Evolutionary conservation across 1,140 invertebrate genomes (phyloP).

Genomic region (Saccostrea echinata): DNA sequence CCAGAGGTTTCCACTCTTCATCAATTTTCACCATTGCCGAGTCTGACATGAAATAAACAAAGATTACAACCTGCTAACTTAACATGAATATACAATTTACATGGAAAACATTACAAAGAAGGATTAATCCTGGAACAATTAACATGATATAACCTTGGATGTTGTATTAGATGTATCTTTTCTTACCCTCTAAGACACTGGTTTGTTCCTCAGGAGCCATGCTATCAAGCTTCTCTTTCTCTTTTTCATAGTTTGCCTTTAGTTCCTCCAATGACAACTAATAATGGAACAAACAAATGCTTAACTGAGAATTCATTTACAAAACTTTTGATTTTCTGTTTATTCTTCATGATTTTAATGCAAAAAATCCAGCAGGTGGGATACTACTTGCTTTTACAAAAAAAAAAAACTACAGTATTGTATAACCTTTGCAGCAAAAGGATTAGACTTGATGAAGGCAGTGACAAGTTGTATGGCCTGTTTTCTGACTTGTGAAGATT

Average conservation of each 20-base stretch:
- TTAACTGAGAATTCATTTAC: too few relatives aligned
- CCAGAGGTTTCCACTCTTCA: conserved; percentile 78
- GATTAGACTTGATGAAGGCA: conserved; percentile 88
- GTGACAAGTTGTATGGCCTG: conserved; percentile 88
- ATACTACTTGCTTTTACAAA: too few relatives aligned
- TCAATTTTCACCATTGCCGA: conserved; percentile 65
- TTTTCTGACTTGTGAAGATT: conserved; percentile 88
- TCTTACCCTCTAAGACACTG: background rate
- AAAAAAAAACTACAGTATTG: too few relatives aligned
- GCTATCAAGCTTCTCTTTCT: conserved; percentile 76
- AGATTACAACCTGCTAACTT: background rate
- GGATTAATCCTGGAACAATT: too few relatives aligned
- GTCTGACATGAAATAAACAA: conserved; percentile 44
- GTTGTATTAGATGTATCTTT: background rate
- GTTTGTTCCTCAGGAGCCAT: conserved; percentile 68
- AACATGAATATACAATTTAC: too few relatives aligned
- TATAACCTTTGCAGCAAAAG: conserved; percentile 85
- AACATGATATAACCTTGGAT: too few relatives aligned
- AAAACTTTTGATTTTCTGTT: too few relatives aligned
- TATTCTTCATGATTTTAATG: too few relatives aligned
- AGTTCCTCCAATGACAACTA: conserved; percentile 78
- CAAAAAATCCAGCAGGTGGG: too few relatives aligned
- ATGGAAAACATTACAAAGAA: too few relatives aligned
- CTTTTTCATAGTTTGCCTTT: conserved; percentile 74
- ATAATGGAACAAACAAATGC: conserved; percentile 1